A percentile compares a stretch with the other conserved stretches of the same genome.
Evolutionary conservation across 2,888 invertebrate species (phyloP).

Genomic region (Drosophila pegasa): DNA sequence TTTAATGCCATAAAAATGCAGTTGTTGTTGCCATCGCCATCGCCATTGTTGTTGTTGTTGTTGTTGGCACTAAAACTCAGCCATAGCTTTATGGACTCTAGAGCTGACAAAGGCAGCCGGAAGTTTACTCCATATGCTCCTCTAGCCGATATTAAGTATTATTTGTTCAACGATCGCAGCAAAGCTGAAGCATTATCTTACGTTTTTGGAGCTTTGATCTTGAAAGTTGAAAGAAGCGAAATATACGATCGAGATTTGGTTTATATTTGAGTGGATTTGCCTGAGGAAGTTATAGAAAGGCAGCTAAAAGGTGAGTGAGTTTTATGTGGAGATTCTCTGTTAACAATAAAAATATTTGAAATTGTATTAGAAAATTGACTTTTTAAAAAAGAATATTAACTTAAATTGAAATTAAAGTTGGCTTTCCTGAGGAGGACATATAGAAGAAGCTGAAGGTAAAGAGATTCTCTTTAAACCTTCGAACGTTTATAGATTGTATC

Average conservation of each 20-base stretch:
- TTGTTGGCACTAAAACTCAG: slow-evolving; percentile 60
- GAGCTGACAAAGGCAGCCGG: slow-evolving; percentile 53
- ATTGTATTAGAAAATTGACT: no score
- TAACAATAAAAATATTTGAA: background rate
- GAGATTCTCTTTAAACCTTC: no score
- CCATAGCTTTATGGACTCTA: slow-evolving; percentile 66
- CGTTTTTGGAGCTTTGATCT: slow-evolving; percentile 38
- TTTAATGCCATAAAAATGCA: slow-evolving; percentile 74
- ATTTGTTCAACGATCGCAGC: slow-evolving; percentile 28
- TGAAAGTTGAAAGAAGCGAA: slow-evolving; percentile 11
- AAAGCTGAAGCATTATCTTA: slow-evolving; percentile 13
- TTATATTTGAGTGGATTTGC: background rate
- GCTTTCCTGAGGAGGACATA: no score
- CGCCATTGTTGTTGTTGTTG: slow-evolving; percentile 43
- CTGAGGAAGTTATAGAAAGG: background rate
- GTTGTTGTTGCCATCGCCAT: slow-evolving; percentile 52
- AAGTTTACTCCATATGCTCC: slow-evolving; percentile 55
- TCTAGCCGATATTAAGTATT: slow-evolving; percentile 18
- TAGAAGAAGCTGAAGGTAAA: no score
- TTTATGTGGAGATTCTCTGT: background rate
- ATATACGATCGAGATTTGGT: background rate
- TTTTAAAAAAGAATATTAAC: no score
- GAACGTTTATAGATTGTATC: no score
- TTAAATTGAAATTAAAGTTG: no score
- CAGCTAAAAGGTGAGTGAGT: background rate